Base-by-base conservation (phyloP, 1,140 invertebrate species). In the Globodera rostochiensis region DNA sequence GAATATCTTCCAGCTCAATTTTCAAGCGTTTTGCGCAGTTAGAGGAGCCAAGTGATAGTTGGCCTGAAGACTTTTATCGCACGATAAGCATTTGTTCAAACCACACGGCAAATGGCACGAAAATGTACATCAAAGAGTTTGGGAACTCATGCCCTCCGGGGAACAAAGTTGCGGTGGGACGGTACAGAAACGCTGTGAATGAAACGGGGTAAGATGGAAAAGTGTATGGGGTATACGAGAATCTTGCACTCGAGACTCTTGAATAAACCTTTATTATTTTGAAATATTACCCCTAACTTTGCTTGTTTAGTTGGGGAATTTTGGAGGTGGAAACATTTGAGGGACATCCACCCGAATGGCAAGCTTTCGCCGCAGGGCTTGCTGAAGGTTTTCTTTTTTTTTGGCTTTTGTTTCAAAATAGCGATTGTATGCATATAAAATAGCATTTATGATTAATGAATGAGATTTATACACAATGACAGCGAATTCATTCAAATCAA, bases 301-400 rank as follows among this genome's bases (percentile, higher is more conserved):
- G 25, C 49, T 36, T 9, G 25, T 87, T 87, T 50, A 87, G 86
- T 71, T 89, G 88, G 88, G 88, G 87, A 45, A 83, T 85, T 53
- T 84, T 89, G 13, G 88, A 89, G 79, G 79, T 89, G 50, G 87
- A 89, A 76, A 89, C 88, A 1, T 89, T 90, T 80, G 50, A 60
- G 11, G 74, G 77, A n/a, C 83, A 78, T 71, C n/a, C 83, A 4
- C 66, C 85, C 36, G 87, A 90, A 80, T 78, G 86, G 47, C 88
- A 89, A 80, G 88, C 88, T 7, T 89, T 86, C 79, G 88, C 88
- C 9, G 88, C 88, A 67, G 88, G 88, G 74, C 81, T 90, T 21
- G 84, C 86, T 47, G 88, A 89, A 82, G 88, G 87, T 77, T 67
- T 67, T 36, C 81, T 13, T 5, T 45, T 73, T 84, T 45, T 25